Evolutionary conservation across 2,888 invertebrate species (phyloP).

Genomic region (Myathropa florea): DNA sequence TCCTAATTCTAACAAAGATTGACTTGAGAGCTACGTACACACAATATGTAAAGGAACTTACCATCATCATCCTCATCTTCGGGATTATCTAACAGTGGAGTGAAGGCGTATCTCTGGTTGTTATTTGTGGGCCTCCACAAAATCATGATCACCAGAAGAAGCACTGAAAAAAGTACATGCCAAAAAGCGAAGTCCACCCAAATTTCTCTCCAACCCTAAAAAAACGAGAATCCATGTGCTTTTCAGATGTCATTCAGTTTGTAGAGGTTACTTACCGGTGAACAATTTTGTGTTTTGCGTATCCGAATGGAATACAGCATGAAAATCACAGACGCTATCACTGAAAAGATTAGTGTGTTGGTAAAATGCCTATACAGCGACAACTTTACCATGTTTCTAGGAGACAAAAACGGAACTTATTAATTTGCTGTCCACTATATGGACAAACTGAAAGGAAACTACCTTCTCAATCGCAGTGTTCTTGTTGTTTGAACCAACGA

Average conservation of each 20-base stretch:
- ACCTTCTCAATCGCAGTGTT: constrained; percentile 91
- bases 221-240: constrained; percentile 22
- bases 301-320: constrained; percentile 96
- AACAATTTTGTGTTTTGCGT: constrained; percentile 88
- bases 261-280: constrained; percentile 83
- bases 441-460: constrained; percentile 54
- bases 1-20: not conserved
- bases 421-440: constrained; percentile 10
- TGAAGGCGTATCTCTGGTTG: constrained; percentile 97
- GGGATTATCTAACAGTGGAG: constrained; percentile 92
- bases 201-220: constrained; percentile 92
- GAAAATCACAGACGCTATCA: constrained; percentile 93
- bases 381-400: constrained; percentile 93
- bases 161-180: constrained; percentile 94
- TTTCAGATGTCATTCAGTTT: not conserved
- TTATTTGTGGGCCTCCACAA: constrained; percentile 97
- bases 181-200: constrained; percentile 98
- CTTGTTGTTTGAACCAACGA: constrained; percentile 94
- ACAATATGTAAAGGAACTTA: constrained; percentile 55
- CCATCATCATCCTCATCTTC: constrained; percentile 89
- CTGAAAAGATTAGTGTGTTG: constrained; percentile 94
- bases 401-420: constrained; percentile 72
- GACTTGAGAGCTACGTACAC: not conserved
- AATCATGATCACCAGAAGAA: constrained; percentile 95
- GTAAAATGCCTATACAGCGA: constrained; percentile 96